Percentiles rank a stretch among this genome's conserved stretches.
Conservation (phyloP, 2,113 vertebrate species). For the Ptyas mucosa region DNA sequence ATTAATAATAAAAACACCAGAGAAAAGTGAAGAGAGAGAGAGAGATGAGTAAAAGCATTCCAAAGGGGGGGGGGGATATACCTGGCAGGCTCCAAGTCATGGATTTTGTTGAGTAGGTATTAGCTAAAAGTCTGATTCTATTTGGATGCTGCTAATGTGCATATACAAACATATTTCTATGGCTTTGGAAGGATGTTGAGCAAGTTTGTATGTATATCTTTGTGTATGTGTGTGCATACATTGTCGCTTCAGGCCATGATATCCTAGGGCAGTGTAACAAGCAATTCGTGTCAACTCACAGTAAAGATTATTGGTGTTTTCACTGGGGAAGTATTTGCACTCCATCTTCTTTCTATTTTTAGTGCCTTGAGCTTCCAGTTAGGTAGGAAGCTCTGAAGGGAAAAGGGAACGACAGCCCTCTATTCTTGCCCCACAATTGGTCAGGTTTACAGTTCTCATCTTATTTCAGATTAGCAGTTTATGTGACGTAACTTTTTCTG, state of each 20-base stretch:
- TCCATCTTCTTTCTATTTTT: conserved; percentile 50
- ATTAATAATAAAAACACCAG: conserved; percentile 58
- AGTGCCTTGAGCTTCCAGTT: conserved; percentile 35
- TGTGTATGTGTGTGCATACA: neutral
- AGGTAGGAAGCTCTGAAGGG: conserved; percentile 38
- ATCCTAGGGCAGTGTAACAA: conserved; percentile 56
- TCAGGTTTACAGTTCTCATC: conserved; percentile 47
- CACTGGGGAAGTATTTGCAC: conserved; percentile 51
- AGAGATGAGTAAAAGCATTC: conserved; percentile 23
- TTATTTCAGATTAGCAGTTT: conserved; percentile 29
- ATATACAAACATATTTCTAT: conserved; percentile 20
- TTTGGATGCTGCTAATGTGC: conserved; percentile 19
- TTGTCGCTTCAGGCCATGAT: conserved; percentile 39
- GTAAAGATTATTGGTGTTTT: conserved; percentile 61
- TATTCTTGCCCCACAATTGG: conserved; percentile 24
- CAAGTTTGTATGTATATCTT: conserved; percentile 22
- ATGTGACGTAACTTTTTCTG: neutral
- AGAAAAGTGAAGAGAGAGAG: conserved; percentile 28
- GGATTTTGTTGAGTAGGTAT: conserved; percentile 25
- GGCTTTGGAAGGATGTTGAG: conserved; percentile 31
- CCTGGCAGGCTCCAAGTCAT: conserved; percentile 25
- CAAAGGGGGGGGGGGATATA: conserved; percentile 35
- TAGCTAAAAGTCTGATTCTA: conserved; percentile 31
- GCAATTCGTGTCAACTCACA: conserved; percentile 49
- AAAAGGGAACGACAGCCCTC: conserved; percentile 6